Evolutionary conservation across 2,113 vertebrate species (phyloP).

Genomic region (Sporophila hypoxantha): DNA sequence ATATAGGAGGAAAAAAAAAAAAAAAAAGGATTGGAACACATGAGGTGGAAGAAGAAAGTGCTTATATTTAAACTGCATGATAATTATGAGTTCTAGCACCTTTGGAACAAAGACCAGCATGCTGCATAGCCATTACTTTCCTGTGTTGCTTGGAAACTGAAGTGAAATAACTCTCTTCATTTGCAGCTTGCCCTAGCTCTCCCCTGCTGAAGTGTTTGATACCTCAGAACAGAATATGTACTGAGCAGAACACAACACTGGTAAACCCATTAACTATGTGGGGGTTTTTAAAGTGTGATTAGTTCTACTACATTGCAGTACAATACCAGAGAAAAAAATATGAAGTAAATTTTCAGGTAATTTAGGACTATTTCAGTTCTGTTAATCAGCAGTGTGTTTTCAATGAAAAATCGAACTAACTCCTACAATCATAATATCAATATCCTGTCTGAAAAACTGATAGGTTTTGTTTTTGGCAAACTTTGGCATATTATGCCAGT

Average conservation of each 20-base stretch:
- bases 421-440: background rate
- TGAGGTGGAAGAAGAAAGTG: background rate
- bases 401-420: background rate
- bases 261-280: background rate
- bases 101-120: background rate
- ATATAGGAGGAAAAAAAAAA: rapidly evolving
- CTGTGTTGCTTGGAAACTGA: constrained; percentile 32
- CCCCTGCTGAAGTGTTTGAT: background rate
- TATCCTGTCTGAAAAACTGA: background rate
- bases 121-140: background rate
- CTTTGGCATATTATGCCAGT: background rate
- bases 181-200: background rate
- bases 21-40: background rate
- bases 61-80: background rate
- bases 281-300: background rate
- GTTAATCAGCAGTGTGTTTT: background rate
- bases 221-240: background rate
- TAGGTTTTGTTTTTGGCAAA: background rate
- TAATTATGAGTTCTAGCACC: background rate
- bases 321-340: background rate
- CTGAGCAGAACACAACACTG: background rate
- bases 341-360: background rate
- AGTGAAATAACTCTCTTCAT: background rate
- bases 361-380: background rate
- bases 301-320: background rate